Evolutionary conservation across 2,888 invertebrate species (phyloP).

Genomic region (Corythucha ciliata): DNA sequence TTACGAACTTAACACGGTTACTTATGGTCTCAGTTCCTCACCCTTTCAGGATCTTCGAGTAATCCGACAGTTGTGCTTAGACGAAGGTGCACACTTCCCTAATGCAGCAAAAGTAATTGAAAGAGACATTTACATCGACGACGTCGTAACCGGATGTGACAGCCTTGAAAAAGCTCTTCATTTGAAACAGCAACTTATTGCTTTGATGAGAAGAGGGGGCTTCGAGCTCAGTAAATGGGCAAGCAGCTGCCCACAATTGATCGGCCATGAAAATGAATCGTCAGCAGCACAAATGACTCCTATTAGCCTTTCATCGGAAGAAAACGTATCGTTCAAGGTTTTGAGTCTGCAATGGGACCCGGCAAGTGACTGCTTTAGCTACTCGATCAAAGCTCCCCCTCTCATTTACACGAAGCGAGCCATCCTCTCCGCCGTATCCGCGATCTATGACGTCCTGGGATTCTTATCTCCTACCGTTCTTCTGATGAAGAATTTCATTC

Average conservation of each 20-base stretch:
- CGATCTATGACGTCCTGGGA: conserved; percentile 8
- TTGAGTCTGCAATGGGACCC: conserved; percentile 31
- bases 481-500: background rate
- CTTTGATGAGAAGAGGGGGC: background rate
- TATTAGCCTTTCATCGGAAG: background rate
- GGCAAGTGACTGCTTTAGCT: conserved; percentile 24
- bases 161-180: background rate
- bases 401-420: conserved; percentile 27
- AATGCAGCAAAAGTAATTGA: background rate
- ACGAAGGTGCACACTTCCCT: background rate
- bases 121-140: conserved; percentile 8
- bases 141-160: conserved; percentile 1
- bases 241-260: conserved; percentile 2
- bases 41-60: background rate
- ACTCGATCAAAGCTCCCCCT: conserved; percentile 11
- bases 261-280: background rate
- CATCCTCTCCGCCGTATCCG: conserved; percentile 23
- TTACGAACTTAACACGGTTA: conserved; percentile 10
- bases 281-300: background rate
- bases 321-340: conserved; percentile 25
- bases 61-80: background rate
- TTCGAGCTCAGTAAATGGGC: conserved; percentile 22
- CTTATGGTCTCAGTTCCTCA: conserved; percentile 7
- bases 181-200: background rate
- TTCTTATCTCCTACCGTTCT: conserved; percentile 10